Evolutionary conservation across 2,113 vertebrate genomes (phyloP).

Genomic region (Quiscalus mexicanus): DNA sequence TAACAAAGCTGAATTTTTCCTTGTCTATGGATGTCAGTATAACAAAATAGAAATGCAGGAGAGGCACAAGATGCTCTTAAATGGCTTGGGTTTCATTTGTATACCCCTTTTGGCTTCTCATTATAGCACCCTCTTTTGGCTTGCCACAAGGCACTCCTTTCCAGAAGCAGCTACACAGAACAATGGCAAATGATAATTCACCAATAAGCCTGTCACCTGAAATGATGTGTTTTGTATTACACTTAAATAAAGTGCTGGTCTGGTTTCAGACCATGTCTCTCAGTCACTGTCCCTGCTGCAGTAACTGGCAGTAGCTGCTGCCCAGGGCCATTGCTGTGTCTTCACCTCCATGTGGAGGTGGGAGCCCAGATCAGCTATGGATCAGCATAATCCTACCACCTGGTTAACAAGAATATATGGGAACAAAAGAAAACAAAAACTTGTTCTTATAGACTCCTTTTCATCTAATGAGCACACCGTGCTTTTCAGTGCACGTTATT

Average conservation of each 20-base stretch:
- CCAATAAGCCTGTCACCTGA: neutral
- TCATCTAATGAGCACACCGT: neutral
- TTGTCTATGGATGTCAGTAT: neutral
- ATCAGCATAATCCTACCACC: neutral
- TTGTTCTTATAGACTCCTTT: neutral
- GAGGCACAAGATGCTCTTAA: neutral
- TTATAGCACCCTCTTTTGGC: neutral
- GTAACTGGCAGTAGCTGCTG: neutral
- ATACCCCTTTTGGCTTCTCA: neutral
- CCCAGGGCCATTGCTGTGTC: neutral
- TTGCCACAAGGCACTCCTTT: neutral
- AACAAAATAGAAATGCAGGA: neutral
- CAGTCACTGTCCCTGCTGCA: neutral
- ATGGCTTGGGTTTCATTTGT: neutral
- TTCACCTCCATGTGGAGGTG: fast-evolving
- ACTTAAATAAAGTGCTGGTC: neutral
- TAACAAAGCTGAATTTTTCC: neutral
- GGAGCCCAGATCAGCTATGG: neutral
- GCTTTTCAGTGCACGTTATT: neutral
- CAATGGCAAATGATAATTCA: neutral
- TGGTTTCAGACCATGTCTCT: neutral
- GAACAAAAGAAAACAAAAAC: neutral
- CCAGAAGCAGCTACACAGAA: neutral
- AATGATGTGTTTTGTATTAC: neutral
- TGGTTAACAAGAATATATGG: neutral